Evolutionary conservation across 2,797 vertebrate species (phyloP).

Genomic region (Mus minutoides): DNA sequence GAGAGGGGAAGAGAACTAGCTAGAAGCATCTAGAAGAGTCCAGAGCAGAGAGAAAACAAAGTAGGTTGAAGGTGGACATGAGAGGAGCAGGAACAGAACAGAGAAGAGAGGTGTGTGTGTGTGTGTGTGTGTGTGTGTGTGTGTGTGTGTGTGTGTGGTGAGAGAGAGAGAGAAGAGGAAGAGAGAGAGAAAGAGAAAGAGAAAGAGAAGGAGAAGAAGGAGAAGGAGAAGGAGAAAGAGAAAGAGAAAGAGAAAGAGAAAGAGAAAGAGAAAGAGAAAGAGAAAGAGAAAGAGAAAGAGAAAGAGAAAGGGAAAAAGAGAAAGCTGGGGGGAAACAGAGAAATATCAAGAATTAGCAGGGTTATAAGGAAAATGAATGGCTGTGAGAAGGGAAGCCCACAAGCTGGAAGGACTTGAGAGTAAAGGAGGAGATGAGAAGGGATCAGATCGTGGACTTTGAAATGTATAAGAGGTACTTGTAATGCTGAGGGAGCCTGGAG

Average conservation of each 20-base stretch:
- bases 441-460: background rate
- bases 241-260: background rate
- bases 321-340: too few species aligned
- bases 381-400: background rate
- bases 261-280: background rate
- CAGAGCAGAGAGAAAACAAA: background rate
- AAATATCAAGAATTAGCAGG: background rate
- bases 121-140: too few species aligned
- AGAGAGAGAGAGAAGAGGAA: too few species aligned
- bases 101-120: too few species aligned
- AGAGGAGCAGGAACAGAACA: too few species aligned
- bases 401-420: background rate
- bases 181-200: background rate
- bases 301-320: background rate
- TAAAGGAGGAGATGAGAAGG: background rate
- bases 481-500: background rate
- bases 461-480: too few species aligned
- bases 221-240: background rate
- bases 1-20: background rate
- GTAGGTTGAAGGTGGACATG: background rate
- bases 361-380: background rate
- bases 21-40: background rate
- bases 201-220: too few species aligned
- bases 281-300: background rate
- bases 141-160: too few species aligned